These are phyloP conservation scores for Gambelia wislizenii DNA, from an alignment of 2,797 vertebrate genomes.

Conservation along the genomic window DNA sequence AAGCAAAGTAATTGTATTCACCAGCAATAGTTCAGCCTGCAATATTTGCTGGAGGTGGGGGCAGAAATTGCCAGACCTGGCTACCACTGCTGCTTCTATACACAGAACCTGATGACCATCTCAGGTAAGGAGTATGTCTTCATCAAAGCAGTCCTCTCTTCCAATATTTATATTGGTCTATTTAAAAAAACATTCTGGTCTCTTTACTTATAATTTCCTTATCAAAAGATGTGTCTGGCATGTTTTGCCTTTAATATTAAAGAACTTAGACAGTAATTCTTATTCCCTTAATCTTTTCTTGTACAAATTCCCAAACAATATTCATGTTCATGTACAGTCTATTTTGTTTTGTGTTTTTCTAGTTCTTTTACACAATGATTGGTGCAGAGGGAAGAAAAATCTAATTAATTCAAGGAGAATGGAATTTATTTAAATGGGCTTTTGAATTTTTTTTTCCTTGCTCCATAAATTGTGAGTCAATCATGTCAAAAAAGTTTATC, in stretches of 20 bases:
- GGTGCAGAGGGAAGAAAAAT: too few relatives aligned
- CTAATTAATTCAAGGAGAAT: background rate
- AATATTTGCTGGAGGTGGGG: too few relatives aligned
- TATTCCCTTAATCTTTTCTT: background rate
- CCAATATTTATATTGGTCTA: background rate
- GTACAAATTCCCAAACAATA: background rate
- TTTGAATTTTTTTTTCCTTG: background rate
- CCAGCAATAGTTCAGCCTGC: too few relatives aligned
- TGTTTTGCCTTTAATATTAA: background rate
- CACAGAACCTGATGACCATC: too few relatives aligned
- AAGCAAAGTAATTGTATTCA: too few relatives aligned
- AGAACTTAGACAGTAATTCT: background rate
- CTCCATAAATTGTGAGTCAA: slow-evolving; percentile 19
- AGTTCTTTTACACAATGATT: background rate
- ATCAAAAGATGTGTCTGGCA: background rate
- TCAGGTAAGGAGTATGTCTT: too few relatives aligned
- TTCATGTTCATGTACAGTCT: too few relatives aligned
- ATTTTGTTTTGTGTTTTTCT: too few relatives aligned
- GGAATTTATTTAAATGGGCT: background rate
- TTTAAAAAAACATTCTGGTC: background rate
- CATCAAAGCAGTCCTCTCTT: too few relatives aligned
- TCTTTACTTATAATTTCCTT: background rate
- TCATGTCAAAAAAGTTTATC: slow-evolving; percentile 36
- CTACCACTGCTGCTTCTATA: too few relatives aligned
- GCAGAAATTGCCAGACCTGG: too few relatives aligned